Evolutionary conservation across 2,888 invertebrate species (phyloP), one percentile per base, ranked within the genome.

Genomic region (Balanococcus diminutus): DNA sequence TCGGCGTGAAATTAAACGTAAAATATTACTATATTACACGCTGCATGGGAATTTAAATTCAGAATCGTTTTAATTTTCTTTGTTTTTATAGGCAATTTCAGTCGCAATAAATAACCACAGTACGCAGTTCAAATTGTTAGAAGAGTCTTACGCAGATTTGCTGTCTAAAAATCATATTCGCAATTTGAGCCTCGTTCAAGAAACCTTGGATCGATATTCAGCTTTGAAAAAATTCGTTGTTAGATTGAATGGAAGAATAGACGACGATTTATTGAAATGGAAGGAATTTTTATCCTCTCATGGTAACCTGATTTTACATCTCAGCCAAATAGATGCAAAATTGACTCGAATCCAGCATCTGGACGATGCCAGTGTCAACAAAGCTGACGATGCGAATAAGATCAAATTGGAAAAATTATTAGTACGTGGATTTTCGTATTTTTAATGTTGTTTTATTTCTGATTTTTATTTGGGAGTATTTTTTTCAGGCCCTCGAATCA

Each of bases 241-340:
- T 2, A 46, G 32, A 16, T 42, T 83, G 32, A 83, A 83, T 32
- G 39, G 93, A 1, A 91, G 91, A 0, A 90, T 93, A 0, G 91
- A 92, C 88, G 91, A 91, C 86, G 93, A 93, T 86, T 90, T 92
- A 72, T 92, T 93, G 87, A 90, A 92, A 0, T 93, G 93, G 88
- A 91, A 93, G 0, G 94, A 94, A 88, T 95, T 96, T 88, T 92
- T 93, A 16, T 92, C 92, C 2, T 93, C 94, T 16, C 95, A 96
- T 87, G 93, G 94, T 4, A 92, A 92, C 39, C 94, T 95, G 0
- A 92, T 96, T 3, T 92, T 95, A 14, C 92, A 93, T 2, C 90
- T 96, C 28, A 94, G 94, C 0, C 93, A 93, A 88, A 92, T 95
- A 0, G 95, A 96, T 88, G 94, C 94, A 0, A 91, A 93, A 51